Evolutionary conservation across 2,797 vertebrate genomes (phyloP).

Genomic region (Pangasius macronema): DNA sequence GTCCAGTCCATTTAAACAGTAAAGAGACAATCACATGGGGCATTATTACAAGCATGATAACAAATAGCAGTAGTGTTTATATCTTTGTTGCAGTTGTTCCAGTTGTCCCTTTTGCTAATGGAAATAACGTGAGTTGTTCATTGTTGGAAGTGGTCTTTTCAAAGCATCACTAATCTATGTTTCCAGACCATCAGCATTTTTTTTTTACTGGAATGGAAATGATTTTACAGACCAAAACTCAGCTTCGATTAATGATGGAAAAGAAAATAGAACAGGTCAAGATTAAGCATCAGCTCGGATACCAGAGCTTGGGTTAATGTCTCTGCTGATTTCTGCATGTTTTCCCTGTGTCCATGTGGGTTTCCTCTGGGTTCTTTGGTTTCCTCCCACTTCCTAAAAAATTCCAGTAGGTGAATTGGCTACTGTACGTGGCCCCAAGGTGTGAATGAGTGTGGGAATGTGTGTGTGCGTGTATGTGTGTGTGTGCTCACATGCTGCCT

Average conservation of each 20-base stretch:
- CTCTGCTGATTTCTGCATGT: background rate
- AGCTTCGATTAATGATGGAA: background rate
- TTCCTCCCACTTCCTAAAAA: background rate
- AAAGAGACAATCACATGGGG: background rate
- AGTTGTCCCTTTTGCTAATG: background rate
- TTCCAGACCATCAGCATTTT: slow-evolving; percentile 1
- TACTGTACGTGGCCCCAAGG: background rate
- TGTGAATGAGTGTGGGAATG: background rate
- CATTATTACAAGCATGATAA: background rate
- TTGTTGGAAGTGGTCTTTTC: background rate
- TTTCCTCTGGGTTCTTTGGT: background rate
- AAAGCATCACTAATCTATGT: background rate
- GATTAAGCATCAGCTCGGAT: too few species aligned
- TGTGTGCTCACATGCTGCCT: too few species aligned
- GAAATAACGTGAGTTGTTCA: background rate
- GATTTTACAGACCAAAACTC: background rate
- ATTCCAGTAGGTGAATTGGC: background rate
- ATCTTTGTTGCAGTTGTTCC: background rate
- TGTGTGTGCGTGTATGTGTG: background rate
- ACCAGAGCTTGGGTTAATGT: background rate
- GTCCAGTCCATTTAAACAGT: background rate
- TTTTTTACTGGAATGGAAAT: background rate
- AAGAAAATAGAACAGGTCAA: background rate
- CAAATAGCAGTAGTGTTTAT: background rate
- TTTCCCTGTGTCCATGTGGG: background rate